These are phyloP conservation scores for Brachyhypopomus occidentalis DNA, from an alignment of 2,113 vertebrate species.

Conservation along the genomic window DNA sequence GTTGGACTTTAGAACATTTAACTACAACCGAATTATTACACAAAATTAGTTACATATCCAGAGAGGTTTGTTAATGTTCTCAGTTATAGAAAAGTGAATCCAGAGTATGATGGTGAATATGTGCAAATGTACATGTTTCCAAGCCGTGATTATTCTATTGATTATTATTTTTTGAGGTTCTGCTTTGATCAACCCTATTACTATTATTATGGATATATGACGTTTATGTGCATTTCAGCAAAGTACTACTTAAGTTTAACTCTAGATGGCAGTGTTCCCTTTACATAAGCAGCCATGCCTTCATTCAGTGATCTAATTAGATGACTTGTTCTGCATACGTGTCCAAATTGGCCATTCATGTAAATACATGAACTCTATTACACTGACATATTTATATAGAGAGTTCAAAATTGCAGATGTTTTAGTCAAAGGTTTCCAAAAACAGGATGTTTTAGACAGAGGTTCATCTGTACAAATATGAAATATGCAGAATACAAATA, in stretches of 20 bases:
- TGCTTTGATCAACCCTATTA: neutral
- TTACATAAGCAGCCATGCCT: neutral
- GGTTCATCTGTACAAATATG: too few species aligned
- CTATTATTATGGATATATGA: neutral
- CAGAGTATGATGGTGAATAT: too few species aligned
- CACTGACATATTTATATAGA: too few species aligned
- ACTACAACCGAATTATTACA: too few species aligned
- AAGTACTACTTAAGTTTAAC: neutral
- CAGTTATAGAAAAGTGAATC: too few species aligned
- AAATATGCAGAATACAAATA: too few species aligned
- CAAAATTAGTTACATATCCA: too few species aligned
- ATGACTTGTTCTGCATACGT: neutral
- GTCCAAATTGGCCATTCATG: neutral
- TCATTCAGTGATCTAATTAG: neutral
- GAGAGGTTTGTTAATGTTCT: too few species aligned
- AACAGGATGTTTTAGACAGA: too few species aligned
- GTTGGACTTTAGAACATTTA: too few species aligned
- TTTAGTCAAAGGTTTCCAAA: neutral
- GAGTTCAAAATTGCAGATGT: neutral
- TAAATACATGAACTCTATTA: neutral
- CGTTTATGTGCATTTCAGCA: neutral
- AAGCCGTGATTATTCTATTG: neutral
- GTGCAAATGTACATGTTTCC: neutral
- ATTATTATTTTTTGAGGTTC: neutral
- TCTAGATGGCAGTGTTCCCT: slow-evolving; percentile 30